These are phyloP conservation scores for Anseranas semipalmata DNA, from an alignment of 2,113 vertebrate genomes.

Conservation along the genomic window DNA sequence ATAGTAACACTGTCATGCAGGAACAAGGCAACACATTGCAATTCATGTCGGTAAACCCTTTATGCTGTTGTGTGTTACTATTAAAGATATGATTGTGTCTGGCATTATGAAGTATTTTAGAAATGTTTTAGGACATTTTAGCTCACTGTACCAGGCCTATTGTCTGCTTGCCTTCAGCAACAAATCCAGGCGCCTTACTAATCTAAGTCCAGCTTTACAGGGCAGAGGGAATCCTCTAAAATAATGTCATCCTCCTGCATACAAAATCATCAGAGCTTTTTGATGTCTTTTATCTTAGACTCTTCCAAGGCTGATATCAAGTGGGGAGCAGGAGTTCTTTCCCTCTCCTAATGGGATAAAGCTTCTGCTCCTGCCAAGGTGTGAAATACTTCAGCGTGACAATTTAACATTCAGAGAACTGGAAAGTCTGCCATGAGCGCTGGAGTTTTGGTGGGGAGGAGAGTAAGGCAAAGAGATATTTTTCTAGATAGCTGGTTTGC, in stretches of 20 bases:
- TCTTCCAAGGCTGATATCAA: not conserved
- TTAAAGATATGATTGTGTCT: constrained; percentile 36
- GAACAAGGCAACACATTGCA: constrained; percentile 21
- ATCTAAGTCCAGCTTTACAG: not conserved
- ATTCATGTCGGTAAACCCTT: constrained; percentile 5
- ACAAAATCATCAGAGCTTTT: not conserved
- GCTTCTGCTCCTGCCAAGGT: not conserved
- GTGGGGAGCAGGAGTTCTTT: not conserved
- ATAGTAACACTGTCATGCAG: constrained; percentile 16
- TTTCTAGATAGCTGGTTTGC: not conserved
- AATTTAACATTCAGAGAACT: not conserved
- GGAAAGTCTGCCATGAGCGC: not conserved
- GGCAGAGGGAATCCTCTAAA: not conserved
- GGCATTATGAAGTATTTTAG: not conserved
- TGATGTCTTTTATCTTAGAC: not conserved
- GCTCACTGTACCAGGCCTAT: not conserved
- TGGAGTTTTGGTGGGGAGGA: not conserved
- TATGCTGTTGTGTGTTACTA: not conserved
- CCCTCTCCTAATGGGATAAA: not conserved
- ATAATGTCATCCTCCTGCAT: not conserved
- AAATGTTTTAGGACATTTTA: constrained; percentile 12
- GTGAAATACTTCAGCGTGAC: rapidly evolving
- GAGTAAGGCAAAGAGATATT: not conserved
- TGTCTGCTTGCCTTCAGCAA: not conserved
- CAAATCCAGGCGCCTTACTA: not conserved